These are phyloP conservation scores for Nomada hirtipes DNA, from an alignment of 2,888 invertebrate species.

Conservation along the genomic window DNA sequence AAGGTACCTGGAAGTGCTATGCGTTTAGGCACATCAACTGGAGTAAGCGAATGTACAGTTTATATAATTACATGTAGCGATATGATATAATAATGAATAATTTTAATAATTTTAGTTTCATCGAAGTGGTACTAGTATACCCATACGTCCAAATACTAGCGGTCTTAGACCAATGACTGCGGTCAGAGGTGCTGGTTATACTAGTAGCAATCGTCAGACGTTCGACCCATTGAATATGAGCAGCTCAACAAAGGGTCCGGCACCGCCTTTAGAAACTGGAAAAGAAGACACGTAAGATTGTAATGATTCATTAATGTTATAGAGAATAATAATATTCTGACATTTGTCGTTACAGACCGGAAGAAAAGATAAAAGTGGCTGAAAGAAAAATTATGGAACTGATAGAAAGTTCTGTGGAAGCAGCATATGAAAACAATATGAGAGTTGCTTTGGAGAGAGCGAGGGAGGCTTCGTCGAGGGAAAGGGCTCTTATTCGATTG, in stretches of 20 bases:
- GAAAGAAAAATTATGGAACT: slow-evolving; percentile 95
- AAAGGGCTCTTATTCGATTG: slow-evolving; percentile 94
- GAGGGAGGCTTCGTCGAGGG: slow-evolving; percentile 97
- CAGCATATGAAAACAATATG: slow-evolving; percentile 87
- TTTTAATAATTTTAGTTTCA: slow-evolving; percentile 79
- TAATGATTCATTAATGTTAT: slow-evolving; percentile 12
- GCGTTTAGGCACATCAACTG: slow-evolving; percentile 86
- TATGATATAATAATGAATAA: neutral
- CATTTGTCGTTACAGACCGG: slow-evolving; percentile 87
- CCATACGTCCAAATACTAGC: slow-evolving; percentile 83
- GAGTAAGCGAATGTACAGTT: slow-evolving; percentile 82
- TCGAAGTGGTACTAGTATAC: slow-evolving; percentile 80
- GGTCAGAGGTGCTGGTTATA: slow-evolving; percentile 97
- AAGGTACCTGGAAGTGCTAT: slow-evolving; percentile 85
- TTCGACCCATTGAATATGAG: slow-evolving; percentile 92
- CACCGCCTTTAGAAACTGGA: slow-evolving; percentile 88
- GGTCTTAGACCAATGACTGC: slow-evolving; percentile 95
- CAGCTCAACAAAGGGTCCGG: slow-evolving; percentile 84
- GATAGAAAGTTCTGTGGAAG: slow-evolving; percentile 95
- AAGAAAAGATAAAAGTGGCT: slow-evolving; percentile 95
- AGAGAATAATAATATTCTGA: slow-evolving; percentile 10
- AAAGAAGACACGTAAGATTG: slow-evolving; percentile 91
- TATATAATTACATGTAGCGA: slow-evolving; percentile 3
- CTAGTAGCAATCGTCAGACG: slow-evolving; percentile 87
- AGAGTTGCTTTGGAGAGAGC: slow-evolving; percentile 93